phyloP scores from a whole-genome alignment of 2,888 invertebrate genomes.

The Pachycephus smyrnensis region DNA sequence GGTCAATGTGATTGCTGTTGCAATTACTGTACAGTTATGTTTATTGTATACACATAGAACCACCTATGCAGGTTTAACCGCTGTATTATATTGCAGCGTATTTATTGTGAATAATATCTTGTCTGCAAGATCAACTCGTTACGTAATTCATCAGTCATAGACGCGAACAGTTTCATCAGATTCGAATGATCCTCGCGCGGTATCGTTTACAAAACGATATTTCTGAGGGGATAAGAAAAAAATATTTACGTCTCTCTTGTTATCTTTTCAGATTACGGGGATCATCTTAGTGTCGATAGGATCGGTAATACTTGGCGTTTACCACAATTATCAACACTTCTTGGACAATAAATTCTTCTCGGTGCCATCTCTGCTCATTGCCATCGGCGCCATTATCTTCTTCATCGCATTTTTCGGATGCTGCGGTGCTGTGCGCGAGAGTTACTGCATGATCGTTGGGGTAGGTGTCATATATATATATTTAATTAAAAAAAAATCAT shows the following conservation, averaged over 20 bases:
- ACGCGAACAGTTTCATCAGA: not conserved
- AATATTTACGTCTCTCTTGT: not conserved
- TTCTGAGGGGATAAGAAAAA: not conserved
- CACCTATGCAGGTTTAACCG: no score
- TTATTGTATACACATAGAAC: no score
- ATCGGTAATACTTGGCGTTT: conserved; percentile 76
- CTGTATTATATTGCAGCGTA: no score
- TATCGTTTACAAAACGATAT: not conserved
- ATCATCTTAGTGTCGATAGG: conserved; percentile 82
- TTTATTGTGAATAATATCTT: no score
- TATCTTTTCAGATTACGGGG: conserved; percentile 80
- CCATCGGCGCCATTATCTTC: conserved; percentile 76
- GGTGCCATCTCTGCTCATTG: conserved; percentile 75
- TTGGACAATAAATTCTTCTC: conserved; percentile 78
- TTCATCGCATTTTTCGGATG: conserved; percentile 88
- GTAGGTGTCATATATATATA: conserved; percentile 69
- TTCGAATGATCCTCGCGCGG: not conserved
- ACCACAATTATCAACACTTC: conserved; percentile 76
- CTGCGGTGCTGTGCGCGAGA: conserved; percentile 88
- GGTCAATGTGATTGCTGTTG: no score
- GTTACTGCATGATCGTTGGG: conserved; percentile 83
- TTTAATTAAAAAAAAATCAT: not conserved
- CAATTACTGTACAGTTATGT: no score
- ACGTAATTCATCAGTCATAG: no score
- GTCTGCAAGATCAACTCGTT: no score